Conservation (phyloP, 1,140 invertebrate genomes). For the Tachypleus tridentatus region DNA sequence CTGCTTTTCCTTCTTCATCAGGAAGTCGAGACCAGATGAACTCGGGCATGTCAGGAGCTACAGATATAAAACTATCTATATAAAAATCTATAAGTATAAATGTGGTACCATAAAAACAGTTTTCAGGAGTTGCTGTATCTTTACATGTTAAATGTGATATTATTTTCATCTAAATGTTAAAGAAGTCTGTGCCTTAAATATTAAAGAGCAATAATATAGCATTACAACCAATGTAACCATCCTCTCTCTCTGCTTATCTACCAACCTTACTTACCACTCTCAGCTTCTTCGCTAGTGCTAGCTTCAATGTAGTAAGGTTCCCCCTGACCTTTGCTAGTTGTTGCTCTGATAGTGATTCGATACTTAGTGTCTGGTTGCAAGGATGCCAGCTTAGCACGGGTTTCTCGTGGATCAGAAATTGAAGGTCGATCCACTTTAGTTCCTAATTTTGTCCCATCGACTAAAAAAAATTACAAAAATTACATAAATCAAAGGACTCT, state of each 20-base stretch:
- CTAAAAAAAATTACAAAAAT: slow-evolving; percentile 10
- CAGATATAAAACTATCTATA: background rate
- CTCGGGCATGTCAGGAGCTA: slow-evolving; percentile 54
- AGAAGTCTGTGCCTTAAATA: background rate
- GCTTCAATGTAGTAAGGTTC: slow-evolving; percentile 32
- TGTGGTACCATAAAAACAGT: background rate
- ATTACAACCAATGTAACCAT: background rate
- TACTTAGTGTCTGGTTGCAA: slow-evolving; percentile 78
- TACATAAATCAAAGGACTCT: too few relatives aligned
- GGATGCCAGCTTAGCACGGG: slow-evolving; percentile 69
- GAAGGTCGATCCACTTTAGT: slow-evolving; percentile 56
- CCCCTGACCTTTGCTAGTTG: slow-evolving; percentile 69
- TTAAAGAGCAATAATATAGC: background rate
- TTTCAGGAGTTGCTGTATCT: too few relatives aligned
- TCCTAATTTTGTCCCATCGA: slow-evolving; percentile 38
- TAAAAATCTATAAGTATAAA: background rate
- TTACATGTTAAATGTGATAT: too few relatives aligned
- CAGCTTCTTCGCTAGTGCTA: slow-evolving; percentile 21
- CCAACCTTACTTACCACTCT: slow-evolving; percentile 9
- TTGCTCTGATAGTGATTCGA: slow-evolving; percentile 63
- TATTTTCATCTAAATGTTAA: too few relatives aligned
- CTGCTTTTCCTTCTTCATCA: slow-evolving; percentile 57
- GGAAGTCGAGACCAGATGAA: slow-evolving; percentile 56
- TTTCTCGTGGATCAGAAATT: slow-evolving; percentile 58
- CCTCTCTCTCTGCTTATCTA: too few relatives aligned